Percentiles rank a stretch among this genome's conserved stretches.
Conservation (phyloP, 1,140 invertebrate species). For the Bicyclus anynana region DNA sequence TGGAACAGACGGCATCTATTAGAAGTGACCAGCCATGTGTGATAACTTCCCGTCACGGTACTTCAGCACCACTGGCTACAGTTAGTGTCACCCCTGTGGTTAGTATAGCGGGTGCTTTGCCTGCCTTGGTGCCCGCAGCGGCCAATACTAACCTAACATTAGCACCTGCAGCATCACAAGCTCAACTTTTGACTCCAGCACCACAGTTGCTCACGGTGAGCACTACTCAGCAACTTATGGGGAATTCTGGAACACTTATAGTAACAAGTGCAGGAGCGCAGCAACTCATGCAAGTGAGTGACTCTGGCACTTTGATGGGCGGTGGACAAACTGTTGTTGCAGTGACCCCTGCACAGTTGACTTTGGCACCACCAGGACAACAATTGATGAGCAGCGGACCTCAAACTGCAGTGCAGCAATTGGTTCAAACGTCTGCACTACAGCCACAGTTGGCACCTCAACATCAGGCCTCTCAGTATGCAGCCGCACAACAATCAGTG, state of each 20-base stretch:
- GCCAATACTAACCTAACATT: slow-evolving; percentile 60
- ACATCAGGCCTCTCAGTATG: slow-evolving; percentile 59
- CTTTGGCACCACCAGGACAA: slow-evolving; percentile 55
- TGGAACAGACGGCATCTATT: slow-evolving; percentile 61
- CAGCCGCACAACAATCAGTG: slow-evolving; percentile 57
- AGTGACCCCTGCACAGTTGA: slow-evolving; percentile 66
- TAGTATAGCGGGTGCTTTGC: slow-evolving; percentile 60
- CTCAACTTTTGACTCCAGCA: slow-evolving; percentile 64
- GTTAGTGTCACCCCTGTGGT: slow-evolving; percentile 71
- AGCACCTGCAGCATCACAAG: slow-evolving; percentile 61
- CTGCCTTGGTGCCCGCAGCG: slow-evolving; percentile 57
- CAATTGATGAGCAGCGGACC: slow-evolving; percentile 60
- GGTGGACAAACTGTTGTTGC: slow-evolving; percentile 68
- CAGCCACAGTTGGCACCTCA: slow-evolving; percentile 57
- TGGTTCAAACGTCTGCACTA: slow-evolving; percentile 63
- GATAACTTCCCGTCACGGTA: slow-evolving; percentile 65
- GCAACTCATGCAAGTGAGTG: slow-evolving; percentile 72
- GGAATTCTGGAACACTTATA: slow-evolving; percentile 67
- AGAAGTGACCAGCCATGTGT: slow-evolving; percentile 64
- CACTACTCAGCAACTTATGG: slow-evolving; percentile 67
- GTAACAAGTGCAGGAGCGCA: slow-evolving; percentile 71
- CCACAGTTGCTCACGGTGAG: slow-evolving; percentile 69
- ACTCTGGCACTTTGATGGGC: slow-evolving; percentile 67
- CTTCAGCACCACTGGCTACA: slow-evolving; percentile 67
- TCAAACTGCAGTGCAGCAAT: slow-evolving; percentile 60